These are phyloP conservation scores for Agrypnus murinus DNA, from an alignment of 2,888 invertebrate genomes.

Conservation along the genomic window DNA sequence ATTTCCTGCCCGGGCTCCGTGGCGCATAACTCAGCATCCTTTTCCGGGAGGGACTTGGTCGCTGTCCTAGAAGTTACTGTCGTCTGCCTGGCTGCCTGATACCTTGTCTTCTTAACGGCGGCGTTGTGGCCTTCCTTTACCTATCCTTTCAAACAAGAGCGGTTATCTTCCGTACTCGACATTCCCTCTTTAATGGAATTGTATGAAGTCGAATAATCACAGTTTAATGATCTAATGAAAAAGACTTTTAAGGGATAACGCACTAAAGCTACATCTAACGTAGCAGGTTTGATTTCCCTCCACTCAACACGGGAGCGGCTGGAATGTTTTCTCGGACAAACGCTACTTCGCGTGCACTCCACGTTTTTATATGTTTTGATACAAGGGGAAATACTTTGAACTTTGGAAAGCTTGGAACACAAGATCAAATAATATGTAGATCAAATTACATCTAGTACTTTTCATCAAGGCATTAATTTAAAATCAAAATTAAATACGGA, in stretches of 20 bases:
- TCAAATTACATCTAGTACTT: conserved; percentile 7
- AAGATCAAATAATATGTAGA: conserved; percentile 23
- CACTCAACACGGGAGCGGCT: conserved; percentile 13
- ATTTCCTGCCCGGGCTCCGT: conserved; percentile 65
- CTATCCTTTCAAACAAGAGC: conserved; percentile 4
- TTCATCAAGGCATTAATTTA: background rate
- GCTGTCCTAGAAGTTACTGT: conserved; percentile 56
- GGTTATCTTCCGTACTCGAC: background rate
- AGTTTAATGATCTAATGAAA: conserved; percentile 26
- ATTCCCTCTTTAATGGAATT: background rate
- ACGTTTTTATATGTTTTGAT: conserved; percentile 3
- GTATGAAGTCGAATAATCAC: conserved; percentile 14
- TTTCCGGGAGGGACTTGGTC: conserved; percentile 60
- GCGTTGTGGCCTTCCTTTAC: background rate
- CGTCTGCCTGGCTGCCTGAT: conserved; percentile 56
- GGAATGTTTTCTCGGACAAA: conserved; percentile 2
- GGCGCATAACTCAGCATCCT: conserved; percentile 64
- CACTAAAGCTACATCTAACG: background rate
- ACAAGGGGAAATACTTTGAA: conserved; percentile 15
- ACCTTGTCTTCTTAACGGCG: conserved; percentile 52
- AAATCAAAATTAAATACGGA: background rate
- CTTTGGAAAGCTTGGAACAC: background rate
- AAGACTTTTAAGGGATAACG: conserved; percentile 11
- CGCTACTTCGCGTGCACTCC: conserved; percentile 16
- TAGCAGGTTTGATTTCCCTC: conserved; percentile 12